phyloP scores from a whole-genome alignment of 1,140 invertebrate species.

The Drosophila persimilis region DNA sequence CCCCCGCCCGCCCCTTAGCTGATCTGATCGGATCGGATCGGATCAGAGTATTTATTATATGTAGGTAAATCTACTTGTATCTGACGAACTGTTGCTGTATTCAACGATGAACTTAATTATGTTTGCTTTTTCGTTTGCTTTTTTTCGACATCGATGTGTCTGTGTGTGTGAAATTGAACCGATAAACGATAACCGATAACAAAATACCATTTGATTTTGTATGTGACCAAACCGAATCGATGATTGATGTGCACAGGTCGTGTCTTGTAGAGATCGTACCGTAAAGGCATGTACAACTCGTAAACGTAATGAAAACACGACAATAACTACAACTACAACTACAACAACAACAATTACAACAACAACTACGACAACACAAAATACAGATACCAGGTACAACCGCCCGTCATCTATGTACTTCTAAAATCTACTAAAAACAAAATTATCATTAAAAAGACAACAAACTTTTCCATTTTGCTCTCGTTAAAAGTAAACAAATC shows the following conservation, averaged over 20 bases:
- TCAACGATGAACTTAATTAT: constrained; percentile 53
- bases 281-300: constrained; percentile 77
- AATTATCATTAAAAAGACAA: constrained; percentile 48
- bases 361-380: constrained; percentile 71
- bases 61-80: constrained; percentile 3
- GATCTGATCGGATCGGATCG: constrained; percentile 4
- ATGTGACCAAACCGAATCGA: constrained; percentile 34
- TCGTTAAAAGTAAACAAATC: constrained; percentile 51
- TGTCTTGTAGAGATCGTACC: constrained; percentile 76
- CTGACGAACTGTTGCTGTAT: constrained; percentile 21
- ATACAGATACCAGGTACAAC: constrained; percentile 79
- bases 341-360: constrained; percentile 53
- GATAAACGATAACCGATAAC: constrained; percentile 34
- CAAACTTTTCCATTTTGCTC: constrained; percentile 70
- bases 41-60: too few relatives aligned
- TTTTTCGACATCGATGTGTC: constrained; percentile 24
- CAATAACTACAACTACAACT: constrained; percentile 67
- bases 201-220: constrained; percentile 34
- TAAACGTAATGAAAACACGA: constrained; percentile 77
- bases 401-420: constrained; percentile 45
- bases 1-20: background rate
- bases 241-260: constrained; percentile 70
- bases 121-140: constrained; percentile 51
- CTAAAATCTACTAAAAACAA: constrained; percentile 13
- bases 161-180: constrained; percentile 22